These are phyloP conservation scores for Vespertilio murinus DNA, from an alignment of 2,797 vertebrate species.

Conservation along the genomic window DNA sequence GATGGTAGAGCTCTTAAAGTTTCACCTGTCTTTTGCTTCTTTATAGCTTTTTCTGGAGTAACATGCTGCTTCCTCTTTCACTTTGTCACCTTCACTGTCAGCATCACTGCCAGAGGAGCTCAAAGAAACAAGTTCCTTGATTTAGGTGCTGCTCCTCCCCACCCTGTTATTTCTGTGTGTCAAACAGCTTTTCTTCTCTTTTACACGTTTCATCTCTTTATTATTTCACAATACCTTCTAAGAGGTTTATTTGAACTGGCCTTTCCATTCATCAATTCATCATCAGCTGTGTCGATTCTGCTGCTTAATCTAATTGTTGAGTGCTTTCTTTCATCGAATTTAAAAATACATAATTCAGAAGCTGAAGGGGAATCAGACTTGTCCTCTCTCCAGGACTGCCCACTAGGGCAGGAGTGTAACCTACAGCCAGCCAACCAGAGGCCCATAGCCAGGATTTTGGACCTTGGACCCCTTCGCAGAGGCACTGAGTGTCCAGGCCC, in stretches of 20 bases:
- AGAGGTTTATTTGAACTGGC: background rate
- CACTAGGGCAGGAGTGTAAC: background rate
- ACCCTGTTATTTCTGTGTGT: background rate
- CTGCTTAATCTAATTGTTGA: background rate
- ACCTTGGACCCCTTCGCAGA: background rate
- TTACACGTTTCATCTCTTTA: background rate
- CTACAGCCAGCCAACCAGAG: background rate
- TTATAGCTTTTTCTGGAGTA: slow-evolving; percentile 90
- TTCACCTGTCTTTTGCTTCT: slow-evolving; percentile 93
- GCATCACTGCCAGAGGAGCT: slow-evolving; percentile 94
- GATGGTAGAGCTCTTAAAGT: slow-evolving; percentile 91
- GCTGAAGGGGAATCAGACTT: background rate
- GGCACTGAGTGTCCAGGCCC: background rate
- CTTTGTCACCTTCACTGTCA: slow-evolving; percentile 95
- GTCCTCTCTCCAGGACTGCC: background rate
- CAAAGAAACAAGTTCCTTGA: slow-evolving; percentile 96
- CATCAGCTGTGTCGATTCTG: background rate
- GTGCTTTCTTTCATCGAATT: background rate
- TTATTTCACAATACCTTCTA: background rate
- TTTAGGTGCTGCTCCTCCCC: slow-evolving; percentile 87
- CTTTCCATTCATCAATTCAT: background rate
- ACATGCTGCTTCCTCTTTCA: slow-evolving; percentile 93
- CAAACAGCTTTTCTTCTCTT: background rate
- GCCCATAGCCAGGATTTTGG: background rate
- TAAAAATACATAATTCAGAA: background rate